Base-by-base conservation (phyloP, 2,113 vertebrate species). In the Thalassoma bifasciatum region DNA sequence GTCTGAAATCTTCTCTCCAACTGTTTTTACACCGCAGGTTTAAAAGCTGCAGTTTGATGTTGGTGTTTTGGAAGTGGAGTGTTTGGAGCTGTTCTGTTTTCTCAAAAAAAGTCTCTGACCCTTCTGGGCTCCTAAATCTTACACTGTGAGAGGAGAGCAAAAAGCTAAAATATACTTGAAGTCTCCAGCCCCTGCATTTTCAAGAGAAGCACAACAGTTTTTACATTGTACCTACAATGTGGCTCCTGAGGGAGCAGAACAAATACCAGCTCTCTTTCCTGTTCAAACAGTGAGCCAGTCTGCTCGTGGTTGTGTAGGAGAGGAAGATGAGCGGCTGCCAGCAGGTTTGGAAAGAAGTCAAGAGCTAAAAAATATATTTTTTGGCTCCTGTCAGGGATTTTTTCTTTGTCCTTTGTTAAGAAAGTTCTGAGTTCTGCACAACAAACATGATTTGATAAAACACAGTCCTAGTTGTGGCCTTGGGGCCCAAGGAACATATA, bases 261-360 rank as follows among this genome's bases (percentile, higher is more conserved):
- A 54, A 77, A 75, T 60, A 54, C 66, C 64, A 26, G 53, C 59
- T 37, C 24, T 46, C 11, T 19, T 58, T 76, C 66, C 76, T 78
- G 69, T 63, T 66, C 34, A 57, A 54, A 63, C 52, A 38, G 24
- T 36, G 38, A 47, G 42, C 3, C 37, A 17, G 1, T 47, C 46
- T 52, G 30, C 30, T 16, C 0, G 24, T 44, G n/a, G 51, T 22
- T 58, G 47, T 50, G 58, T 23, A 16, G 21, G 44, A 70, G 40
- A 62, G 52, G 42, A 51, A 30, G 23, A n/a, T 50, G 54, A 11
- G 11, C 8, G 30, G 38, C 56, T 62, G 66, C 66, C 21, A 53
- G 63, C 12, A 14, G 22, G 8, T 17, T 60, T 22, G 26, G 8
- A 56, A 46, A 63, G 40, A 71, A 24, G 21, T 16, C 24, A 22